These are phyloP conservation scores for Drosophila varians DNA, from an alignment of 1,140 invertebrate genomes.

Conservation along the genomic window DNA sequence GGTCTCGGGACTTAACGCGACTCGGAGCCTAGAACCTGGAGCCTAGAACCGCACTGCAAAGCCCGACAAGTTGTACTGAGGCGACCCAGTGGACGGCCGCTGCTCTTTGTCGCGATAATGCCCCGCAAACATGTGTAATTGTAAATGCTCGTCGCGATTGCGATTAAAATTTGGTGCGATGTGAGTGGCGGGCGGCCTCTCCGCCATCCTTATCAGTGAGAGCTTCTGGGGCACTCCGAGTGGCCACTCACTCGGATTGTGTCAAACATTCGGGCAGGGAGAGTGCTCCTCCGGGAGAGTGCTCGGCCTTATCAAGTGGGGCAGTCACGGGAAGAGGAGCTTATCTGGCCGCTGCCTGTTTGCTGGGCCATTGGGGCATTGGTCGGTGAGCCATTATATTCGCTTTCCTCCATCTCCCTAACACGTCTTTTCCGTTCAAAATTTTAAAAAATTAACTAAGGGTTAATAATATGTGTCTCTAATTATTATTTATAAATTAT, in stretches of 20 bases:
- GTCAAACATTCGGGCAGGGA: conserved; percentile 55
- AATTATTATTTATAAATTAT: too few species aligned
- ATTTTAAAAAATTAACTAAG: too few species aligned
- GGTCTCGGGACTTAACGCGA: conserved; percentile 12
- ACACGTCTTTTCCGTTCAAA: too few species aligned
- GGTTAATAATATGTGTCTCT: too few species aligned
- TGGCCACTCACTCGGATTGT: conserved; percentile 50
- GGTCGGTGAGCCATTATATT: neutral
- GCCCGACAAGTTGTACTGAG: conserved; percentile 61
- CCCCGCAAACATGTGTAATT: conserved; percentile 75
- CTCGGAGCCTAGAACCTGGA: too few species aligned
- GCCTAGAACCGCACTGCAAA: conserved; percentile 54
- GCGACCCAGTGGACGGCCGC: conserved; percentile 15
- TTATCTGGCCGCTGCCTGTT: conserved; percentile 56
- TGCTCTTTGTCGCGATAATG: conserved; percentile 43
- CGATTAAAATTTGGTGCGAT: conserved; percentile 68
- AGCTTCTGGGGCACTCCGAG: conserved; percentile 13
- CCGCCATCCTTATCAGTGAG: conserved; percentile 68
- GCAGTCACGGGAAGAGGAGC: conserved; percentile 42
- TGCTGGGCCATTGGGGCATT: conserved; percentile 21
- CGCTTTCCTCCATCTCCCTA: neutral
- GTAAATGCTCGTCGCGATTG: conserved; percentile 76
- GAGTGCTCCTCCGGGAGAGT: neutral
- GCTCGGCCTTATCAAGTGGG: conserved; percentile 57
- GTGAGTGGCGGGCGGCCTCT: conserved; percentile 31